A percentile compares a stretch with the other conserved stretches of the same genome.
Conservation (phyloP, 2,797 vertebrate genomes). For the Malurus leucopterus region DNA sequence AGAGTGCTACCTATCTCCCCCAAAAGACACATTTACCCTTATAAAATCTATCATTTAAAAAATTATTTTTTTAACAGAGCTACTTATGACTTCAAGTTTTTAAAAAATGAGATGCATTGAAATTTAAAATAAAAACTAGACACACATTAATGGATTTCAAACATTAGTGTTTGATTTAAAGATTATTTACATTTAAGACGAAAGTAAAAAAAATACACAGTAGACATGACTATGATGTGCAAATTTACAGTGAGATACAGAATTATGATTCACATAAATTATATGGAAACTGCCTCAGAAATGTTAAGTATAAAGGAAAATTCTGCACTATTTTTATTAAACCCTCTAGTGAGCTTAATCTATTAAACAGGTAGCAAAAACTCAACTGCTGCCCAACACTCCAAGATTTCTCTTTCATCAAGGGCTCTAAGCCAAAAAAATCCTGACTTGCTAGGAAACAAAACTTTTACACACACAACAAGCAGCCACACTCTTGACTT, state of each 20-base stretch:
- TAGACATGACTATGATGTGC: constrained; percentile 7
- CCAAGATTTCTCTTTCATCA: background rate
- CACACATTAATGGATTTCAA: constrained; percentile 32
- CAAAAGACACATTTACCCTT: constrained; percentile 1
- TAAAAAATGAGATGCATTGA: constrained; percentile 21
- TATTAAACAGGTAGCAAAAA: background rate
- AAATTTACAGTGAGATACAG: constrained; percentile 20
- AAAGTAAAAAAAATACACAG: background rate
- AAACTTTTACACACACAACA: background rate
- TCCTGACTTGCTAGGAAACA: background rate
- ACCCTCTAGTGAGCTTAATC: background rate
- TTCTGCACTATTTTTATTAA: background rate
- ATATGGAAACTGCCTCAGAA: background rate
- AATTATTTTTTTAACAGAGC: background rate
- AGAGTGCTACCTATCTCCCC: constrained; percentile 41
- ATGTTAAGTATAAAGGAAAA: background rate
- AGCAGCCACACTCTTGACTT: background rate
- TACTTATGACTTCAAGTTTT: background rate
- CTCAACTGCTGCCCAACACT: background rate
- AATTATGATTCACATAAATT: constrained; percentile 10
- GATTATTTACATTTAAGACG: constrained; percentile 36
- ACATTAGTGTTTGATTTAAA: constrained; percentile 30
- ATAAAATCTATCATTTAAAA: constrained; percentile 2
- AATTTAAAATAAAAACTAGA: constrained; percentile 15
- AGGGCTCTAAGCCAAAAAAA: background rate